These are phyloP conservation scores for Clostera curtula DNA, from an alignment of 2,888 invertebrate genomes.

Conservation along the genomic window DNA sequence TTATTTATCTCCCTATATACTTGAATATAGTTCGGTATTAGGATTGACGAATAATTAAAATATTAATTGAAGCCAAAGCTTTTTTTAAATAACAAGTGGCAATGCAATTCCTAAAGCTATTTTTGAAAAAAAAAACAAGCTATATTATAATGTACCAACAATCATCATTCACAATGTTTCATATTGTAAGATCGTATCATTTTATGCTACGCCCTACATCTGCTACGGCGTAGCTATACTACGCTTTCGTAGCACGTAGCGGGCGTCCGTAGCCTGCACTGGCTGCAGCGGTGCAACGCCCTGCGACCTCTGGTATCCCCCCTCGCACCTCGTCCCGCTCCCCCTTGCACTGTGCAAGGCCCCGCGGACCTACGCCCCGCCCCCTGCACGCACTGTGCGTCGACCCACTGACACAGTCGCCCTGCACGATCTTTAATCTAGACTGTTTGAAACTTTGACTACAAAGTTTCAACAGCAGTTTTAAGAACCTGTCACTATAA, in stretches of 20 bases:
- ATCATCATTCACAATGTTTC: background rate
- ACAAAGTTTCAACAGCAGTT: slow-evolving; percentile 17
- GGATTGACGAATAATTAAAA: too few species aligned
- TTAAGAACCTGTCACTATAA: too few species aligned
- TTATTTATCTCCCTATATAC: too few species aligned
- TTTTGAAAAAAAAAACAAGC: too few species aligned
- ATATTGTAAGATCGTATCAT: too few species aligned
- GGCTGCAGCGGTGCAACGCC: slow-evolving; percentile 66
- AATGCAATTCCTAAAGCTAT: too few species aligned
- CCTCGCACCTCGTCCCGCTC: slow-evolving; percentile 16
- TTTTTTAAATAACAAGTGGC: too few species aligned
- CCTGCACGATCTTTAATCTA: slow-evolving; percentile 70
- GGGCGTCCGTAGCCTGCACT: slow-evolving; percentile 51
- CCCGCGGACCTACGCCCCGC: slow-evolving; percentile 31
- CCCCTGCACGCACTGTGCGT: slow-evolving; percentile 66
- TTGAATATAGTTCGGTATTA: too few species aligned
- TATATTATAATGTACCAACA: background rate
- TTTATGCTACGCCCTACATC: slow-evolving; percentile 20
- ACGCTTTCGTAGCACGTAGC: slow-evolving; percentile 41
- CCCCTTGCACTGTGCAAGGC: slow-evolving; percentile 15
- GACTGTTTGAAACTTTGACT: slow-evolving; percentile 33
- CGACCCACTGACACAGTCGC: slow-evolving; percentile 69
- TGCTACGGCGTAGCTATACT: slow-evolving; percentile 39
- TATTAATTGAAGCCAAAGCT: too few species aligned
- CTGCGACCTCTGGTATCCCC: slow-evolving; percentile 33